Percentiles rank a stretch among this genome's conserved stretches.
phyloP scores from a whole-genome alignment of 2,888 invertebrate species.

The Limnephilus lunatus region DNA sequence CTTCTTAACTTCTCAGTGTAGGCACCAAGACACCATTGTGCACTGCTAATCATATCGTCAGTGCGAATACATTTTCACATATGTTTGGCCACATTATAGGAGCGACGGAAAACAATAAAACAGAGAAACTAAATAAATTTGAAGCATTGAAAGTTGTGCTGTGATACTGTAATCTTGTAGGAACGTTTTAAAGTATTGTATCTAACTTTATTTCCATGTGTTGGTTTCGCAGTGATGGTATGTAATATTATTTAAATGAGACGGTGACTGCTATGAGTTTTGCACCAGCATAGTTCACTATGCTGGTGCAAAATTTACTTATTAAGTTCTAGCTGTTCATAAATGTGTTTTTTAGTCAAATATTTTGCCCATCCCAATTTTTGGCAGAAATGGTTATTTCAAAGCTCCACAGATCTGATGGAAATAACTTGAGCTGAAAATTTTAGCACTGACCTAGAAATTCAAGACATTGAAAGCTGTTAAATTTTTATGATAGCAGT shows the following conservation, averaged over 20 bases:
- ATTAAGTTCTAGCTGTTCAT: no score
- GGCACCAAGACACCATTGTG: slow-evolving; percentile 9
- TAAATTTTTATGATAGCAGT: not conserved
- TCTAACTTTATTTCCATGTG: not conserved
- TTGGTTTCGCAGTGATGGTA: not conserved
- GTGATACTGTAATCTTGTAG: not conserved
- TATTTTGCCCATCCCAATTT: not conserved
- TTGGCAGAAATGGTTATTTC: not conserved
- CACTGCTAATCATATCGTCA: not conserved
- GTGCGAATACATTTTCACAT: not conserved
- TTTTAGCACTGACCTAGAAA: not conserved
- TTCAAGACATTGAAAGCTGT: not conserved
- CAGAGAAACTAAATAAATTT: not conserved
- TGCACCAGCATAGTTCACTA: no score
- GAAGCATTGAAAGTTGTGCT: not conserved
- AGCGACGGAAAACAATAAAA: not conserved
- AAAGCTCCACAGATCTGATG: not conserved
- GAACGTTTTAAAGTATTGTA: not conserved
- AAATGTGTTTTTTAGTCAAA: not conserved
- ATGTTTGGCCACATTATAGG: not conserved
- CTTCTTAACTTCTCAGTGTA: not conserved
- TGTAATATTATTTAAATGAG: not conserved
- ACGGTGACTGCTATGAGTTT: not conserved
- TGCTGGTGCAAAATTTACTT: not conserved
- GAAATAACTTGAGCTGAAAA: not conserved